A percentile compares a stretch with the other conserved stretches of the same genome.
phyloP scores from a whole-genome alignment of 2,888 invertebrate genomes.

The Itoplectis maculator region DNA sequence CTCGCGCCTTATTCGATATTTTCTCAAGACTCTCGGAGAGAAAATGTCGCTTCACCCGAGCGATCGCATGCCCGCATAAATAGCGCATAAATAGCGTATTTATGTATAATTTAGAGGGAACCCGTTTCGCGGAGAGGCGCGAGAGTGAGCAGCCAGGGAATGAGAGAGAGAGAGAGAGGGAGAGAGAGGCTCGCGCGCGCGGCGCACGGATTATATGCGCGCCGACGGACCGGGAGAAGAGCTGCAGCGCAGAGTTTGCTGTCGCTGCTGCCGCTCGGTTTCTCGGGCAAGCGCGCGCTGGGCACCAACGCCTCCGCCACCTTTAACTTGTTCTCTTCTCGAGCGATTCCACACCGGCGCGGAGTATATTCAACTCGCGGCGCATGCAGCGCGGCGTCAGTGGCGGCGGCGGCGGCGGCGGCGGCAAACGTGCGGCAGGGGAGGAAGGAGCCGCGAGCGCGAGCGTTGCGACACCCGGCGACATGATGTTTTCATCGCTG shows the following conservation, averaged over 20 bases:
- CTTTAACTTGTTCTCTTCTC: slow-evolving; percentile 2
- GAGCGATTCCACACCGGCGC: slow-evolving; percentile 1
- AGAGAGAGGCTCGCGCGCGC: slow-evolving; percentile 25
- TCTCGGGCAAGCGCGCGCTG: slow-evolving; percentile 13
- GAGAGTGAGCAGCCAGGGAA: too few species aligned
- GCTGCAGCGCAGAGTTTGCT: slow-evolving; percentile 26
- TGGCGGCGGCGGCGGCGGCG: too few species aligned
- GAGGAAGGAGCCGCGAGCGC: slow-evolving; percentile 28
- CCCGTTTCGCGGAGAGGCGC: slow-evolving; percentile 58
- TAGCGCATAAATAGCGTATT: slow-evolving; percentile 71
- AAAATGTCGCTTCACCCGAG: slow-evolving; percentile 53
- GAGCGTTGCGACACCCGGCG: slow-evolving; percentile 66
- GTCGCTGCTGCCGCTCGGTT: slow-evolving; percentile 19
- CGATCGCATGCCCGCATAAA: slow-evolving; percentile 71
- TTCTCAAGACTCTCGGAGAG: slow-evolving; percentile 31
- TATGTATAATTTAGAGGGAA: slow-evolving; percentile 70
- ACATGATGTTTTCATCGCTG: slow-evolving; percentile 73
- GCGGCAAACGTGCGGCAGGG: slow-evolving; percentile 26
- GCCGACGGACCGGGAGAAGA: slow-evolving; percentile 55
- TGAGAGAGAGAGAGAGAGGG: slow-evolving; percentile 56
- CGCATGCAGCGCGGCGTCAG: too few species aligned
- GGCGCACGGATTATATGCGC: slow-evolving; percentile 59
- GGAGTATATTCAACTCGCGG: slow-evolving; percentile 32
- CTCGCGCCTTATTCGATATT: slow-evolving; percentile 3
- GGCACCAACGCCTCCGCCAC: slow-evolving; percentile 31